Base-by-base conservation (phyloP, 2,888 invertebrate genomes). In the Drosophila hamatofila region DNA sequence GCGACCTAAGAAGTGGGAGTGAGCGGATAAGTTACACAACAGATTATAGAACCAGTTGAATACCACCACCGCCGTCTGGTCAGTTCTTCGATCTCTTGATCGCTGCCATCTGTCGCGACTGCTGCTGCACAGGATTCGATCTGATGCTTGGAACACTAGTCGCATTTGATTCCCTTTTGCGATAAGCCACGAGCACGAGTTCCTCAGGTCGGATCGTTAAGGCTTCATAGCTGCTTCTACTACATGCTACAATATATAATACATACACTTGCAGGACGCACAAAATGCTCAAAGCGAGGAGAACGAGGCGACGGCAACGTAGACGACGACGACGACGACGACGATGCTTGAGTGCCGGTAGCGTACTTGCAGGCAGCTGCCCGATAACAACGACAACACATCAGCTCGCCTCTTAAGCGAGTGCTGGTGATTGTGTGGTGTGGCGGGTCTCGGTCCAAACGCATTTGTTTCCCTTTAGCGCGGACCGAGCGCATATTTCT, bases 401-500 rank as follows among this genome's bases (percentile, higher is more conserved):
- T 88, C 88, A 85, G 84, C 81, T 75, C 77, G 85, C 77, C 68
- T 64, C 85, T 58, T 69, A 57, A 71, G 82, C 80, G 81, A 75
- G 49, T 75, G 79, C 84, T 85, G 85, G 78, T 81, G 81, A 71
- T 85, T 86, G 80, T 86, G 76, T 87, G 87, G 78, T 83, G 88
- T 88, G 88, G 83, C 84, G 88, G 84, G 83, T 88, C 88, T 88
- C 85, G 85, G 88, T 85, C 88, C 88, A 75, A 83, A 88, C 87
- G 85, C 85, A 75, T 85, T 83, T 85, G 85, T 61, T 90, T 89
- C 87, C 86, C 86, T 89, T 89, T 90, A 85, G 84, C 84, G 88
- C 86, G 84, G 84, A 85, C 84, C 84, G 84, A 85, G 88, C 86
- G 83, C 84, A 84, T 85, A 70, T 86, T 72, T 79, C 79, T 85